These are phyloP conservation scores for Altica lythri DNA, from an alignment of 2,888 invertebrate species.

Conservation along the genomic window DNA sequence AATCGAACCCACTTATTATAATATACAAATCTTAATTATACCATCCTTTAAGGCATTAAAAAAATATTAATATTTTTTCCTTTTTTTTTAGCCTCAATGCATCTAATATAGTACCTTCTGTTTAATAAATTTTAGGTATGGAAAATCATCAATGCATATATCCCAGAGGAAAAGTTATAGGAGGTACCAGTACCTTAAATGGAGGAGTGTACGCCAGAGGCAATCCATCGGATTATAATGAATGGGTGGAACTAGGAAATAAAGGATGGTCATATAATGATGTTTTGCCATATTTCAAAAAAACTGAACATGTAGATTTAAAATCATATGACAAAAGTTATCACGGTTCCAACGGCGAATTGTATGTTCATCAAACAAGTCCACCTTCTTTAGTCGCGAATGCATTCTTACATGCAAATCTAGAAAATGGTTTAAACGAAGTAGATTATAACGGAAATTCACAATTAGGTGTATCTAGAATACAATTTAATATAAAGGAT, in stretches of 20 bases:
- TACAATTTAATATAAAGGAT: constrained; percentile 24
- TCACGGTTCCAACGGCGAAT: constrained; percentile 58
- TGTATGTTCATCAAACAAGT: constrained; percentile 49
- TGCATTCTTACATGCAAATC: constrained; percentile 56
- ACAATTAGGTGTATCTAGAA: constrained; percentile 19
- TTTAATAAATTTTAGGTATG: too few relatives aligned
- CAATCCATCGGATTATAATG: constrained; percentile 66
- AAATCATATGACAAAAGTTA: constrained; percentile 9
- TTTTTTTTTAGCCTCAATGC: too few relatives aligned
- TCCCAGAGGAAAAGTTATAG: constrained; percentile 73
- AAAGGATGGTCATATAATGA: constrained; percentile 72
- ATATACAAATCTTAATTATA: too few relatives aligned
- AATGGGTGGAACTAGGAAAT: constrained; percentile 72
- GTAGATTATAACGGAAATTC: constrained; percentile 23
- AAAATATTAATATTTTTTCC: too few relatives aligned
- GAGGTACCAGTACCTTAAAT: constrained; percentile 77
- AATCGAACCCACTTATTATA: too few relatives aligned
- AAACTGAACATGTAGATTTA: constrained; percentile 63
- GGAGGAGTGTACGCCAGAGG: constrained; percentile 78
- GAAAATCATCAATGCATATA: constrained; percentile 49
- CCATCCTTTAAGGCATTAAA: too few relatives aligned
- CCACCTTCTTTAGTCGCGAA: constrained; percentile 17
- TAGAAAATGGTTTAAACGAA: constrained; percentile 46
- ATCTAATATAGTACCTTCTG: too few relatives aligned
- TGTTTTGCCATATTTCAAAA: constrained; percentile 73